phyloP scores from a whole-genome alignment of 64 coral and sea anemone genomes.

The Stichodactyla helianthus region DNA sequence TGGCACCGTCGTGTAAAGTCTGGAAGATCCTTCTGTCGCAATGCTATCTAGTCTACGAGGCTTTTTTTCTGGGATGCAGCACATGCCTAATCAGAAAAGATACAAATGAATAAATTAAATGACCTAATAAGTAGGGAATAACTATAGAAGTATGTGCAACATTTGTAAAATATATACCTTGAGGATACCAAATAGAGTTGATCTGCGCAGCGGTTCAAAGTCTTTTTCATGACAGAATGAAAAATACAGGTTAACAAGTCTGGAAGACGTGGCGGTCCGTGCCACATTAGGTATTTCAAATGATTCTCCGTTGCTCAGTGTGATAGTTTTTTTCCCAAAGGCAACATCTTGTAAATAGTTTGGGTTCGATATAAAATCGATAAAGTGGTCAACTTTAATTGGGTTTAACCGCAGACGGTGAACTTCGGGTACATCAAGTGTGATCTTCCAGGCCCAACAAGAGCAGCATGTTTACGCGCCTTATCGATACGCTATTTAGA shows the following conservation, averaged over 20 bases:
- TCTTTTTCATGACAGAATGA: slow-evolving; percentile 46
- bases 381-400: slow-evolving; percentile 55
- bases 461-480: slow-evolving; percentile 31
- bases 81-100: slow-evolving; percentile 30
- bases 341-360: slow-evolving; percentile 75
- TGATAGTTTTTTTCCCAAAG: slow-evolving; percentile 41
- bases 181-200: slow-evolving; percentile 73
- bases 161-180: slow-evolving; percentile 31
- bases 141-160: too few relatives aligned
- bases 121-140: not conserved
- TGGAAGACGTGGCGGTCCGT: slow-evolving; percentile 44
- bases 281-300: slow-evolving; percentile 65
- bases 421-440: slow-evolving; percentile 2
- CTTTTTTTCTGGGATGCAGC: slow-evolving; percentile 52
- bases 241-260: slow-evolving; percentile 55
- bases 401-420: slow-evolving; percentile 5
- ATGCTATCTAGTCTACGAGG: slow-evolving; percentile 48
- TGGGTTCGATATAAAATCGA: slow-evolving; percentile 61
- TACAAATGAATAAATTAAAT: not conserved
- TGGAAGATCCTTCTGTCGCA: slow-evolving; percentile 53
- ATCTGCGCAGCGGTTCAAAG: slow-evolving; percentile 52
- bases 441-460: slow-evolving; percentile 5
- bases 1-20: slow-evolving; percentile 29
- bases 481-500: slow-evolving; percentile 48
- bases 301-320: slow-evolving; percentile 36